Percentiles rank a stretch among this genome's conserved stretches.
Conservation (phyloP, 2,888 invertebrate species). For the Agriopis leucophaearia region DNA sequence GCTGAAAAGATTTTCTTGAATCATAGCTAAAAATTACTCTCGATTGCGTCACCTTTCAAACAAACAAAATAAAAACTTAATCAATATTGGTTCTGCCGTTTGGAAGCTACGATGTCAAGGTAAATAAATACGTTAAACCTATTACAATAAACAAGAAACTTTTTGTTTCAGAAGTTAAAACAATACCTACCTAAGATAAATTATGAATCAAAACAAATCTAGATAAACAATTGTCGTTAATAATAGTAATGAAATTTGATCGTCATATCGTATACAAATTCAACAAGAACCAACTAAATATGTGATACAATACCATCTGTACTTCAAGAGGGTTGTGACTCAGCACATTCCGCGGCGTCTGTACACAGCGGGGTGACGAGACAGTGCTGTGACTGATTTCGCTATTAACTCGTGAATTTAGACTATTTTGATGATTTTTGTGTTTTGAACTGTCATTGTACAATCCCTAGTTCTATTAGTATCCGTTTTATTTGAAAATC, state of each 20-base stretch:
- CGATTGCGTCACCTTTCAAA: no score
- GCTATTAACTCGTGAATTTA: constrained; percentile 32
- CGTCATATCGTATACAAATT: constrained; percentile 1
- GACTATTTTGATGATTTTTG: constrained; percentile 19
- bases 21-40: no score
- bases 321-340: constrained; percentile 52
- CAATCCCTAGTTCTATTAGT: neutral
- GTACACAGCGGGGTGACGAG: constrained; percentile 48
- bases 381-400: constrained; percentile 38
- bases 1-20: no score
- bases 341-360: constrained; percentile 67
- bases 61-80: no score
- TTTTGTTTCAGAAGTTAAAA: no score
- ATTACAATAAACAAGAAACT: no score
- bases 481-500: neutral
- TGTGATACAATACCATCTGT: constrained; percentile 9
- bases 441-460: neutral
- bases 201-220: neutral
- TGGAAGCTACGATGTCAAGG: no score
- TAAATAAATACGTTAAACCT: no score
- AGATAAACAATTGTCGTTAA: neutral
- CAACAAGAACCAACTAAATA: neutral
- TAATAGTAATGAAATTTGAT: no score
- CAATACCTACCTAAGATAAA: no score
- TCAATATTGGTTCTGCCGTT: no score